Evolutionary conservation across 2,113 vertebrate species (phyloP).

Genomic region (Thamnophis sirtalis): DNA sequence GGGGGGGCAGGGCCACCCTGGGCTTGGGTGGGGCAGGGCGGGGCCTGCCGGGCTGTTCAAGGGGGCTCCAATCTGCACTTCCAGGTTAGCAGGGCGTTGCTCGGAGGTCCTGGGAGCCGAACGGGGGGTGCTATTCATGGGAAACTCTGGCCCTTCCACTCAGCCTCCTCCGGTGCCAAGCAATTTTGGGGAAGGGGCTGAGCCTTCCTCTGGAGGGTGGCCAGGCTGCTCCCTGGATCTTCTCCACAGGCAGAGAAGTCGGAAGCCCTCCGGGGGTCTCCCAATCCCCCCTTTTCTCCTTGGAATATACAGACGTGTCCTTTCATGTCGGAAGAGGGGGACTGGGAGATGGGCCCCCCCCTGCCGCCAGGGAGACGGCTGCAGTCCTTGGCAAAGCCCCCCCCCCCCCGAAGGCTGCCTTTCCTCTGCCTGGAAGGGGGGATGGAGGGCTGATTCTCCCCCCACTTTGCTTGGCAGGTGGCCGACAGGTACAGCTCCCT

Average conservation of each 20-base stretch:
- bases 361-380: neutral
- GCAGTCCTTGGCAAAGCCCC: neutral
- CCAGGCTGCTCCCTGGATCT: neutral
- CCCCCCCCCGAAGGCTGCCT: neutral
- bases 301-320: neutral
- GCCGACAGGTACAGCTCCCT: slow-evolving; percentile 36
- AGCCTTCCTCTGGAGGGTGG: neutral
- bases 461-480: slow-evolving; percentile 20
- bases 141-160: neutral
- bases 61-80: neutral
- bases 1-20: neutral
- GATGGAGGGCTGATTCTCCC: neutral
- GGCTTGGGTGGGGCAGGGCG: neutral
- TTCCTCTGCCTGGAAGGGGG: neutral
- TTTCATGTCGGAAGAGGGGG: neutral
- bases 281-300: neutral
- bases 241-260: neutral
- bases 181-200: neutral
- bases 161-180: neutral
- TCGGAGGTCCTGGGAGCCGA: neutral
- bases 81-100: neutral
- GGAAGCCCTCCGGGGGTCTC: neutral
- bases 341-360: neutral
- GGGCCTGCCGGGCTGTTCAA: neutral
- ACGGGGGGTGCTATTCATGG: neutral